Percentiles rank a stretch among this genome's conserved stretches.
Conservation (phyloP, 2,113 vertebrate species). For the Pontoporia blainvillei region DNA sequence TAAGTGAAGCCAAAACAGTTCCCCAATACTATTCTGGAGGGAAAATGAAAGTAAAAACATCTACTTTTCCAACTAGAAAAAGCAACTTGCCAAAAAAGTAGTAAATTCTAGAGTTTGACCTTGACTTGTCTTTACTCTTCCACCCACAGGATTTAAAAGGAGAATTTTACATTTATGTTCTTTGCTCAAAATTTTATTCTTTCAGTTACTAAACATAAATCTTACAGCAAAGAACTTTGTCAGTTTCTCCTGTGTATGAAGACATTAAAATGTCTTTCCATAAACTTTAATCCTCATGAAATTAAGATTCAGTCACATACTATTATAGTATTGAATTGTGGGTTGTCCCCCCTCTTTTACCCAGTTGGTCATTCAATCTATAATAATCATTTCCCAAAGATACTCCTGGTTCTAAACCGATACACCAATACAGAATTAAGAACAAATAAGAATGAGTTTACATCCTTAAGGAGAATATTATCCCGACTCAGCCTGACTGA, state of each 20-base stretch:
- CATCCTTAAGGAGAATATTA: background rate
- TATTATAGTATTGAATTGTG: background rate
- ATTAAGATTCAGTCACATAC: background rate
- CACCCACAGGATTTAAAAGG: background rate
- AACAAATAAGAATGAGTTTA: background rate
- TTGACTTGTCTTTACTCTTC: background rate
- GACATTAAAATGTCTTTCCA: background rate
- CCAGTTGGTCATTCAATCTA: background rate
- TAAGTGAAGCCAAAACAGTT: slow-evolving; percentile 10
- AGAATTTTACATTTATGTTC: background rate
- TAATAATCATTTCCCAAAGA: background rate
- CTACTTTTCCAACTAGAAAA: background rate
- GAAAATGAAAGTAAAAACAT: background rate
- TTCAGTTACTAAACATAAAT: background rate
- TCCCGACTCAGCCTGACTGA: background rate
- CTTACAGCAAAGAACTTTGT: background rate
- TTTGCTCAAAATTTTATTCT: background rate
- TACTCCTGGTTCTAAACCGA: background rate
- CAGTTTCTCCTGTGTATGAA: background rate
- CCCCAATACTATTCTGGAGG: background rate
- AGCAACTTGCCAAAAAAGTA: background rate
- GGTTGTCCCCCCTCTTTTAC: background rate
- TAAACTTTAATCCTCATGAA: background rate
- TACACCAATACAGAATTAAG: background rate
- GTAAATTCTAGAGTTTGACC: background rate